Percentiles rank a stretch among this genome's conserved stretches.
Evolutionary conservation across 1,140 invertebrate genomes (phyloP).

Genomic region (Apis mellifera): DNA sequence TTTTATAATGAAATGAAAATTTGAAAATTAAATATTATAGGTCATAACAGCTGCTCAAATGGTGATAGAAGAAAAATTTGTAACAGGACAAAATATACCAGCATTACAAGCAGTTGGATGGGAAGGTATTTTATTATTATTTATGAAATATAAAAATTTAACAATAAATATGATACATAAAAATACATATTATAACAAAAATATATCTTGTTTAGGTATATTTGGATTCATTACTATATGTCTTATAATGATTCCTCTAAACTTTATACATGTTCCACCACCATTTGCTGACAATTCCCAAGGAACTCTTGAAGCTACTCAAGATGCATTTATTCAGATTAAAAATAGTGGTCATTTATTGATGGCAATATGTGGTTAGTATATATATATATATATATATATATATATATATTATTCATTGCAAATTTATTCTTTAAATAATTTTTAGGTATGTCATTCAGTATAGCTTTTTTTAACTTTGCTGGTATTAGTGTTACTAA

Average conservation of each 20-base stretch:
- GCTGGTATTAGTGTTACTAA: conserved; percentile 98
- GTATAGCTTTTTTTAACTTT: conserved; percentile 98
- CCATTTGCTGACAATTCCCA: conserved; percentile 90
- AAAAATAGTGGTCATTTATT: conserved; percentile 85
- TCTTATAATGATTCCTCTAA: conserved; percentile 90
- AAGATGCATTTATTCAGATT: conserved; percentile 93
- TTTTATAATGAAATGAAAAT: conserved; percentile 1
- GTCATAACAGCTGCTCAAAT: conserved; percentile 95
- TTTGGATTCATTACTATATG: conserved; percentile 92
- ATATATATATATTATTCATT: neutral
- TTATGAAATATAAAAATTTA: neutral
- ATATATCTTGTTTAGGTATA: conserved; percentile 82
- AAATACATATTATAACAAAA: neutral
- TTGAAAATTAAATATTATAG: conserved; percentile 53
- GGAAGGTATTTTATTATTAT: conserved; percentile 85
- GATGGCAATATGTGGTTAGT: conserved; percentile 86
- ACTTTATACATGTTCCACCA: conserved; percentile 89
- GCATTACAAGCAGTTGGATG: conserved; percentile 94
- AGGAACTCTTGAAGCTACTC: conserved; percentile 91
- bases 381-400: conserved; percentile 38
- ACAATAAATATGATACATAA: neutral
- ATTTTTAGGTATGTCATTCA: conserved; percentile 89
- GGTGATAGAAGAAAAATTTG: conserved; percentile 97
- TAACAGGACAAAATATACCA: conserved; percentile 91
- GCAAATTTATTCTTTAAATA: conserved; percentile 20